Percentiles rank a stretch among this genome's conserved stretches.
These are phyloP conservation scores for Tinea semifulvella DNA, from an alignment of 2,888 invertebrate species.

Conservation along the genomic window DNA sequence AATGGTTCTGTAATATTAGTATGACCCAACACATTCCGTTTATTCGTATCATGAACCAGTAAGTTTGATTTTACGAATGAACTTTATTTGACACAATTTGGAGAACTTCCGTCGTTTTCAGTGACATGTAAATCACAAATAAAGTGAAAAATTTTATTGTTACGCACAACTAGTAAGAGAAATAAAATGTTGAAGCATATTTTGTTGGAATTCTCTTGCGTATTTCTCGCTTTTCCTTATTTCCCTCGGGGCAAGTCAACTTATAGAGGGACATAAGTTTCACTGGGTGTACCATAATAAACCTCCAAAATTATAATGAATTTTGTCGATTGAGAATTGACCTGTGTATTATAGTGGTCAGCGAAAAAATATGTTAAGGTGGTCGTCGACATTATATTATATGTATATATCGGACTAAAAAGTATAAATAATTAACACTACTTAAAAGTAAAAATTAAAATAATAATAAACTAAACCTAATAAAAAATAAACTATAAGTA, in stretches of 20 bases:
- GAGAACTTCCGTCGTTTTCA: not conserved
- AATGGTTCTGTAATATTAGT: no score
- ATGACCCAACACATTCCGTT: no score
- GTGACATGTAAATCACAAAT: slow-evolving; percentile 1
- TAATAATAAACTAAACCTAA: no score
- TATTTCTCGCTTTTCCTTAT: slow-evolving; percentile 56
- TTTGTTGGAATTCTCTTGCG: slow-evolving; percentile 49
- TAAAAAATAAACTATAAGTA: no score
- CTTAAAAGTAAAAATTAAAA: no score
- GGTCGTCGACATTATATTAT: no score
- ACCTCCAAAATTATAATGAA: slow-evolving; percentile 6
- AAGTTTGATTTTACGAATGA: no score
- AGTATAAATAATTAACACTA: no score
- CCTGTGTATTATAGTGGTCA: no score
- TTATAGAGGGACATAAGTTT: slow-evolving; percentile 56
- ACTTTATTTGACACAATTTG: not conserved
- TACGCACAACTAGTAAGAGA: slow-evolving; percentile 14
- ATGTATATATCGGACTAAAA: no score
- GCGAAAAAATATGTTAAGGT: no score
- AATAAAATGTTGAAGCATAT: slow-evolving; percentile 34
- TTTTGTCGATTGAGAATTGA: slow-evolving; percentile 6
- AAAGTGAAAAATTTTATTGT: slow-evolving; percentile 12
- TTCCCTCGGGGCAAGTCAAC: slow-evolving; percentile 59
- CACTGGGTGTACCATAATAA: slow-evolving; percentile 23
- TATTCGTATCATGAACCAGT: no score